These are phyloP conservation scores for Sitta europaea DNA, from an alignment of 2,113 vertebrate species.

Conservation along the genomic window DNA sequence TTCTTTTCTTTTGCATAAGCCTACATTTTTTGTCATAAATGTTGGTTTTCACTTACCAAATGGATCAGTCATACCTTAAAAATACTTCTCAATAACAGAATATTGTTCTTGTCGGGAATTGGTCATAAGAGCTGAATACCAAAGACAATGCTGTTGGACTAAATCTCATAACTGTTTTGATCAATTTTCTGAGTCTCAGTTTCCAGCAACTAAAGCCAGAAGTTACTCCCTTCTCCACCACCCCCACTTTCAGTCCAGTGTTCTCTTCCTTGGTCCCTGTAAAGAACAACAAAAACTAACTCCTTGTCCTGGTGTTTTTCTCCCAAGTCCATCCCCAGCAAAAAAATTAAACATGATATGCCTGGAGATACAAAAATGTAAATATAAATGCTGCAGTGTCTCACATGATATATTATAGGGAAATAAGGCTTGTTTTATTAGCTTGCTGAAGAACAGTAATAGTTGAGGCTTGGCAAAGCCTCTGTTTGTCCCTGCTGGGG, in stretches of 20 bases:
- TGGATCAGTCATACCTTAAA: not conserved
- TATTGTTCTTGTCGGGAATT: not conserved
- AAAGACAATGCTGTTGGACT: not conserved
- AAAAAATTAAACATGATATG: not conserved
- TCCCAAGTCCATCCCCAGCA: not conserved
- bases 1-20: not conserved
- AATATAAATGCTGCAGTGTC: not conserved
- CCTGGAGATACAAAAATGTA: not conserved
- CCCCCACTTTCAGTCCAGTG: not conserved
- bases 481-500: constrained; percentile 5
- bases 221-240: not conserved
- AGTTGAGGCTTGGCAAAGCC: not conserved
- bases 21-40: not conserved
- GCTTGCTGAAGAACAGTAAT: not conserved
- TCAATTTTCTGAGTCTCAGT: not conserved
- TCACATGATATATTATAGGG: not conserved
- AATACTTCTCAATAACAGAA: not conserved
- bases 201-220: not conserved
- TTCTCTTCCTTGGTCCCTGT: not conserved
- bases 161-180: not conserved
- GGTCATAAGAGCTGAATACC: not conserved
- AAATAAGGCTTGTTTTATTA: not conserved
- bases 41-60: not conserved
- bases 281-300: not conserved
- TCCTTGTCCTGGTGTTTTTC: not conserved